These are phyloP conservation scores for Cynoglossus semilaevis DNA, from an alignment of 2,113 vertebrate species.

Conservation along the genomic window DNA sequence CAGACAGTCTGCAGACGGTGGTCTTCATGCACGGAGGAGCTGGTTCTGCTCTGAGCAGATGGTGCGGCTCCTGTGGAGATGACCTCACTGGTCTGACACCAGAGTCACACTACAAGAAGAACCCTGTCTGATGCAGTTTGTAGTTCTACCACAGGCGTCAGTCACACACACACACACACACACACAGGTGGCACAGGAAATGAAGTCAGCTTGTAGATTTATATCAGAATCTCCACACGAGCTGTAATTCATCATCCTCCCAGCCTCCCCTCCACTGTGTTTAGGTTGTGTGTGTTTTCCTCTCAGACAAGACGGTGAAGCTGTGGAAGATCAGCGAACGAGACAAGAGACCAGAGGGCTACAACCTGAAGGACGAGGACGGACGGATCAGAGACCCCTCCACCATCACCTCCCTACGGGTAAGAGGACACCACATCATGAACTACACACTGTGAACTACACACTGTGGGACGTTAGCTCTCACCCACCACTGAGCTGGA, in stretches of 20 bases:
- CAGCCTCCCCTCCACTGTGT: conserved; percentile 58
- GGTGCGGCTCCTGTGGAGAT: conserved; percentile 63
- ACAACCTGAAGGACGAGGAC: conserved; percentile 98
- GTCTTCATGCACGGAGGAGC: conserved; percentile 62
- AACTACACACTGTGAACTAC: too few relatives aligned
- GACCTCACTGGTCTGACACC: conserved; percentile 56
- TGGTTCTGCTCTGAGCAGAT: conserved; percentile 66
- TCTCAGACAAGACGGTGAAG: conserved; percentile 96
- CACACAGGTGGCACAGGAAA: conserved; percentile 53
- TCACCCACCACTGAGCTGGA: too few relatives aligned
- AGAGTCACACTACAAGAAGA: conserved; percentile 22
- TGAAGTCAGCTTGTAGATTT: conserved; percentile 64
- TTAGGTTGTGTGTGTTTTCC: conserved; percentile 20
- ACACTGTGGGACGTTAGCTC: too few relatives aligned
- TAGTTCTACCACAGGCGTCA: conserved; percentile 42
- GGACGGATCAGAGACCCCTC: conserved; percentile 91
- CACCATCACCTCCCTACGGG: conserved; percentile 93
- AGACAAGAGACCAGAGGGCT: conserved; percentile 95
- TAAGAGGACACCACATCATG: conserved; percentile 83
- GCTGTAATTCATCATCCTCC: conserved; percentile 51
- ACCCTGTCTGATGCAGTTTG: too few relatives aligned
- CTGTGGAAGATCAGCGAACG: conserved; percentile 99
- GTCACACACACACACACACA: conserved; percentile 43
- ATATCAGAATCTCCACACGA: conserved; percentile 51
- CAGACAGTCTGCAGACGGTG: conserved; percentile 63